Evolutionary conservation across 2,888 invertebrate genomes (phyloP), one percentile per base, ranked within the genome.

Genomic region (Standfussiana lucernea): DNA sequence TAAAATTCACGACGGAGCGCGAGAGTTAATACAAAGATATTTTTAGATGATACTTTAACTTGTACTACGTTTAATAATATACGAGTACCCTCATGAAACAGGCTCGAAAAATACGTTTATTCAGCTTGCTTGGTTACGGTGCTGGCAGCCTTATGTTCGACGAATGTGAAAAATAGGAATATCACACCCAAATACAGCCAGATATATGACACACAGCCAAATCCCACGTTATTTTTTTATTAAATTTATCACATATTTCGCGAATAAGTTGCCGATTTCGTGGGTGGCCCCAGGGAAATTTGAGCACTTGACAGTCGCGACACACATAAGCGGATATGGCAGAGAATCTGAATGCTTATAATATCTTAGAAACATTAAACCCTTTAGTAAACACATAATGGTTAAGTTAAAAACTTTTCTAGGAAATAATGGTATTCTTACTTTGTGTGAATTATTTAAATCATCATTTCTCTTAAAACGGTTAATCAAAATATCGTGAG

Each of bases 281-380:
- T 50, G 75, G 77, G 71, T 59, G 73, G 50, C 89, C 81, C 88
- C 13, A 40, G 89, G 88, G 79, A 88, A 88, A 86, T 87, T 79
- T 78, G 53, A 45, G 71, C 70, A 68, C 72, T 77, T 77, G 64
- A 72, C 72, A 61, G 64, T 64, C 32, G n/a, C 59, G 71, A 73
- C 50, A 64, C 65, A 75, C 47, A 59, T 64, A 76, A 74, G 50
- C 24, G 73, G 47, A 40, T 59, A 61, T 61, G 56, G 59, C 42
- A 40, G 64, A 61, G 81, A 79, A 86, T 80, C 75, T 75, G 24
- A 67, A 66, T 74, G 66, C 70, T 75, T 59, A 64, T 56, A 67
- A 73, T 50, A 37, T 47, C 13, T 73, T 13, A 59, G 47, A 64
- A 40, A 71, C n/a, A 18, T 53, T 72, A 47, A 40, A 40, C 7